Evolutionary conservation across 92 coral and sea anemone species (phyloP).

Genomic region (Palythoa grandis): DNA sequence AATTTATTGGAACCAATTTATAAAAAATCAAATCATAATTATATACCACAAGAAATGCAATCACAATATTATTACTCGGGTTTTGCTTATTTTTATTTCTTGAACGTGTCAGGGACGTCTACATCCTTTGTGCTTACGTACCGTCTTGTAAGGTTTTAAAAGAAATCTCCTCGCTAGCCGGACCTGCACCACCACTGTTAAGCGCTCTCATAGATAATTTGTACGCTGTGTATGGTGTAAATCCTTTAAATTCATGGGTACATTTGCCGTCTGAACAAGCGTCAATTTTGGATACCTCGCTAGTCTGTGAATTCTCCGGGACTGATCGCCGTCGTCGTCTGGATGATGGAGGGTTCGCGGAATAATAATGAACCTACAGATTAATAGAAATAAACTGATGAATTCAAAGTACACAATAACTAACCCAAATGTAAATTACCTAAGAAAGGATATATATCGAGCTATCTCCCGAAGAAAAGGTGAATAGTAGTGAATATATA

Average conservation of each 20-base stretch:
- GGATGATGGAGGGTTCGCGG: not conserved
- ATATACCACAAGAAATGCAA: too few species aligned
- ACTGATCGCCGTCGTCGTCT: conserved; percentile 15
- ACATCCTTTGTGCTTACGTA: not conserved
- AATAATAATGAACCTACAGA: conserved; percentile 5
- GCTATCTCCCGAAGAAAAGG: too few species aligned
- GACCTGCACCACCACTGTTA: conserved; percentile 94
- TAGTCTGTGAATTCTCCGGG: not conserved
- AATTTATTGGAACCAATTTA: too few species aligned
- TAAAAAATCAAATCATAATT: too few species aligned
- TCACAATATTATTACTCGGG: too few species aligned
- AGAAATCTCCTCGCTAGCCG: conserved; percentile 55
- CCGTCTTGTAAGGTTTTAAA: conserved; percentile 70
- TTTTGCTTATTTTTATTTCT: too few species aligned
- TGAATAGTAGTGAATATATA: too few species aligned
- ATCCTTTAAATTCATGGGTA: conserved; percentile 49
- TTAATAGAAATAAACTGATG: not conserved
- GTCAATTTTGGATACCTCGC: not conserved
- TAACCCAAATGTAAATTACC: not conserved
- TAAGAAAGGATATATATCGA: not conserved
- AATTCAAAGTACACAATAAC: too few species aligned
- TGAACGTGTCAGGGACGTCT: too few species aligned
- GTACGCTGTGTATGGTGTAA: conserved; percentile 68
- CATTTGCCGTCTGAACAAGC: conserved; percentile 27
- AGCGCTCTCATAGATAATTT: conserved; percentile 62